Evolutionary conservation across 2,113 vertebrate species (phyloP).

Genomic region (Jacana jacana): DNA sequence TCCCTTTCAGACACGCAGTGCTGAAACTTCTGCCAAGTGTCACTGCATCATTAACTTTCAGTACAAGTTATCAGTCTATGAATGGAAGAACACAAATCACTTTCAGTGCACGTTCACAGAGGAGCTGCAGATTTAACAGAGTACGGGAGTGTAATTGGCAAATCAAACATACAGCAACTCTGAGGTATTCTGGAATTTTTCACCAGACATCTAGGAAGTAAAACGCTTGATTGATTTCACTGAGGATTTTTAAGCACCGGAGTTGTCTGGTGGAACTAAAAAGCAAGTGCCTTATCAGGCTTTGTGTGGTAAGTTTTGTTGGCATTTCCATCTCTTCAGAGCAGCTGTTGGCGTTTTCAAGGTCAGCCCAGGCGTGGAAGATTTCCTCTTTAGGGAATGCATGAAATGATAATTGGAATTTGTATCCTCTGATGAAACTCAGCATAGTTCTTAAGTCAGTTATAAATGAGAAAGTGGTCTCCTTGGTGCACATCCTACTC

Average conservation of each 20-base stretch:
- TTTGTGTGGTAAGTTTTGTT: neutral
- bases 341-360: slow-evolving; percentile 56
- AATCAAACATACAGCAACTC: neutral
- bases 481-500: neutral
- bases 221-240: slow-evolving; percentile 5
- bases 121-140: slow-evolving; percentile 15
- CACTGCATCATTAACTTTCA: slow-evolving; percentile 72
- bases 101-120: slow-evolving; percentile 40
- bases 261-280: neutral
- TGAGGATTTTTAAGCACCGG: neutral
- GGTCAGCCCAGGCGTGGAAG: slow-evolving; percentile 20
- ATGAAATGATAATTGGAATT: slow-evolving; percentile 2
- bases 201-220: neutral
- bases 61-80: slow-evolving; percentile 58
- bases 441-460: neutral
- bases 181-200: neutral
- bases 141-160: slow-evolving; percentile 13
- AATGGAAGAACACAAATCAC: slow-evolving; percentile 55
- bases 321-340: slow-evolving; percentile 24
- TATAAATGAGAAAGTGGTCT: neutral
- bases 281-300: neutral
- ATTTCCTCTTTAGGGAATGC: slow-evolving; percentile 12
- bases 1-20: slow-evolving; percentile 49
- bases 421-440: neutral
- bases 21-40: slow-evolving; percentile 67